phyloP scores from a whole-genome alignment of 1,140 invertebrate genomes.

The Nephila pilipes region DNA sequence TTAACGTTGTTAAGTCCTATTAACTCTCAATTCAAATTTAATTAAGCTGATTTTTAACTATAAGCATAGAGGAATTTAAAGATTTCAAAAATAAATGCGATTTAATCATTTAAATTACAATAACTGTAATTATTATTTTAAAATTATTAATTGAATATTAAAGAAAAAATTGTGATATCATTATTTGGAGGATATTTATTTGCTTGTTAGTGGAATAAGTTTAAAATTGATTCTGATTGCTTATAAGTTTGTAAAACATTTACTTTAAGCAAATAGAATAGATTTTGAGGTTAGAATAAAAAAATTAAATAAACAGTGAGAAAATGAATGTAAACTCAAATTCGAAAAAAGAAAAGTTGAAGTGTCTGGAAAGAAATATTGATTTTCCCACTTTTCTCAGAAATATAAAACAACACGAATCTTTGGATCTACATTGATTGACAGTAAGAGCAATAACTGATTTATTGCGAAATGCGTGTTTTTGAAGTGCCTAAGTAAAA shows the following conservation, averaged over 20 bases:
- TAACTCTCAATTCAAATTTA: no score
- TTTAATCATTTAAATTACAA: no score
- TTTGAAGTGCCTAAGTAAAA: slow-evolving; percentile 12
- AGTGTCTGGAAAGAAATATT: slow-evolving; percentile 36
- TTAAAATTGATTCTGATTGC: no score
- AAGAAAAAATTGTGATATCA: no score
- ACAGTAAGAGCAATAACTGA: slow-evolving; percentile 55
- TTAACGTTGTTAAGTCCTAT: no score
- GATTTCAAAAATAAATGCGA: no score
- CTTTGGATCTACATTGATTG: slow-evolving; percentile 50
- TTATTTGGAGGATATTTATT: no score
- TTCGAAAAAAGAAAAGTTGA: neutral
- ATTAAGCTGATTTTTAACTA: no score
- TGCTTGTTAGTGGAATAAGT: no score
- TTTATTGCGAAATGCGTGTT: slow-evolving; percentile 56
- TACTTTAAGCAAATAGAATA: neutral
- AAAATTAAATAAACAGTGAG: neutral
- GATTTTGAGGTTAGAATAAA: neutral
- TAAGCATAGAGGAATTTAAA: no score
- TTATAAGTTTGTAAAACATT: neutral
- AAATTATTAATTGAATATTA: no score
- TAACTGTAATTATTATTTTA: no score
- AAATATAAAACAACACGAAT: slow-evolving; percentile 28
- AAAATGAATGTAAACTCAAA: neutral
- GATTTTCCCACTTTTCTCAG: slow-evolving; percentile 30